phyloP scores from a whole-genome alignment of 2,888 invertebrate species.

The Serrognathus titanus region DNA sequence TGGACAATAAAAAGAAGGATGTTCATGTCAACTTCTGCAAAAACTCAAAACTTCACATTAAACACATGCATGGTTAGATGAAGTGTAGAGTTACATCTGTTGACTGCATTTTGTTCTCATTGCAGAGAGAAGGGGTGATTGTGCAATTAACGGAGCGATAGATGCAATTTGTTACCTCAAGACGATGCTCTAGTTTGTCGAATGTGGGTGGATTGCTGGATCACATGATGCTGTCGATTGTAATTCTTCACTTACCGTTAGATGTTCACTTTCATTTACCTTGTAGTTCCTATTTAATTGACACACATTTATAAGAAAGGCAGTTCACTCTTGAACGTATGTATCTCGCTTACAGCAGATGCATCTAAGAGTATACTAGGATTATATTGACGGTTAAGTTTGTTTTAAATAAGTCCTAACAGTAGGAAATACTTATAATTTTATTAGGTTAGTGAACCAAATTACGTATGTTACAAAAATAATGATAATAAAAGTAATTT shows the following conservation, averaged over 20 bases:
- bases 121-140: slow-evolving; percentile 32
- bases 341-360: too few relatives aligned
- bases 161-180: slow-evolving; percentile 32
- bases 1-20: too few relatives aligned
- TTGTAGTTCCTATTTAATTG: background rate
- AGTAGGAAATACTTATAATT: too few relatives aligned
- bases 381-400: too few relatives aligned
- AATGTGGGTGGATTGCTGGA: slow-evolving; percentile 20
- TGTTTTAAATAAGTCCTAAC: too few relatives aligned
- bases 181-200: slow-evolving; percentile 29
- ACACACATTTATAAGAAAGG: background rate
- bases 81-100: slow-evolving; percentile 19
- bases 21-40: too few relatives aligned
- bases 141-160: slow-evolving; percentile 27
- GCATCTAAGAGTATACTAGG: too few relatives aligned
- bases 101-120: slow-evolving; percentile 18
- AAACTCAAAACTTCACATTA: background rate
- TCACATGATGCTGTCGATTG: background rate
- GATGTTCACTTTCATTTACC: slow-evolving; percentile 1
- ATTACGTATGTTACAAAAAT: too few relatives aligned
- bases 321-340: too few relatives aligned
- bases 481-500: too few relatives aligned
- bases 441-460: too few relatives aligned
- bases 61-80: slow-evolving; percentile 14
- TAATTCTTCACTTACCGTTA: background rate